Conservation (phyloP, 1,140 invertebrate species). For the Zaprionus kolodkinae region DNA sequence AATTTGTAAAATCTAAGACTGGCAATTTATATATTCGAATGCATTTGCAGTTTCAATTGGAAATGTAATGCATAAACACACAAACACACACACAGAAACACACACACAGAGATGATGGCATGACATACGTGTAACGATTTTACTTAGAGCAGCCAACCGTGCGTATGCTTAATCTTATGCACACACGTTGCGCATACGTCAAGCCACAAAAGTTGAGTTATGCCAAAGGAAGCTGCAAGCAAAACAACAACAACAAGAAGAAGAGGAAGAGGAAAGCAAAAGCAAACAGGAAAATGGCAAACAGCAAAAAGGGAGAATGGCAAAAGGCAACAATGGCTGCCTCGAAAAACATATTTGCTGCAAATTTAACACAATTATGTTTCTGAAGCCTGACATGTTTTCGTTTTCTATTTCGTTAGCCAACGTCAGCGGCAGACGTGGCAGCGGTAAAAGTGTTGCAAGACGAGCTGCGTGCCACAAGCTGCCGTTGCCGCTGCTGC, state of each 20-base stretch:
- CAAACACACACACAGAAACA: too few species aligned
- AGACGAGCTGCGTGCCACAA: constrained; percentile 37
- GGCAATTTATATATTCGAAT: constrained; percentile 48
- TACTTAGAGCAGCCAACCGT: constrained; percentile 49
- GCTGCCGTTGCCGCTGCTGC: constrained; percentile 17
- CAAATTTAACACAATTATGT: constrained; percentile 64
- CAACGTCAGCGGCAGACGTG: constrained; percentile 24
- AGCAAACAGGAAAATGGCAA: constrained; percentile 16
- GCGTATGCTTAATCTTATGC: constrained; percentile 70
- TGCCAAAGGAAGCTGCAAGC: constrained; percentile 33
- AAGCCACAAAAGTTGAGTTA: constrained; percentile 73
- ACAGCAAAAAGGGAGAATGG: neutral
- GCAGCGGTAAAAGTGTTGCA: constrained; percentile 54
- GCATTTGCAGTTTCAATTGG: constrained; percentile 16
- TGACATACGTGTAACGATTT: constrained; percentile 46
- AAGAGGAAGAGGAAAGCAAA: constrained; percentile 24
- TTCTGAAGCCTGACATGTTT: constrained; percentile 58
- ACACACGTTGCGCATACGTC: constrained; percentile 59
- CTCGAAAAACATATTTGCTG: constrained; percentile 53
- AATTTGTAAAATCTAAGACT: constrained; percentile 28
- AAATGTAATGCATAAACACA: constrained; percentile 13
- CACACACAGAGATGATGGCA: constrained; percentile 27
- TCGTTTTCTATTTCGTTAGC: constrained; percentile 54
- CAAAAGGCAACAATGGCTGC: constrained; percentile 19
- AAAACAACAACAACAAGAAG: neutral